Percentiles rank a stretch among this genome's conserved stretches.
phyloP scores from a whole-genome alignment of 2,797 vertebrate genomes.

The Sebastes paucispinis region DNA sequence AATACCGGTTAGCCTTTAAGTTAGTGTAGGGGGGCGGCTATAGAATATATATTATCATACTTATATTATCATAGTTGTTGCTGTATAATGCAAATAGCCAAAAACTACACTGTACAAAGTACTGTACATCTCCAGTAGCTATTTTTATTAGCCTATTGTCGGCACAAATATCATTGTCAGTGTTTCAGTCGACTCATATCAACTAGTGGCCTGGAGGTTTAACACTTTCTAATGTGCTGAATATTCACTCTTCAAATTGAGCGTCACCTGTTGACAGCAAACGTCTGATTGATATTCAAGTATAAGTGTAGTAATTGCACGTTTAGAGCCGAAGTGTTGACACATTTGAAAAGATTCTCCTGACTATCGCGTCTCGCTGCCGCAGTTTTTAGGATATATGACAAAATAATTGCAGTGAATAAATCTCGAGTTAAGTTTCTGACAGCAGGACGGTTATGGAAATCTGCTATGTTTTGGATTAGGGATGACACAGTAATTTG shows the following conservation, averaged over 20 bases:
- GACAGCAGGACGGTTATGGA: conserved; percentile 37
- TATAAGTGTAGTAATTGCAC: conserved; percentile 17
- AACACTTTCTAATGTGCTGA: conserved; percentile 19
- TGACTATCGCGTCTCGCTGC: neutral
- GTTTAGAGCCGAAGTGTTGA: conserved; percentile 30
- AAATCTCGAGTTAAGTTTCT: conserved; percentile 22
- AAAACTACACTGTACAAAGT: neutral
- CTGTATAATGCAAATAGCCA: neutral
- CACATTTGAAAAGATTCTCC: conserved; percentile 15
- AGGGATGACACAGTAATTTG: conserved; percentile 24
- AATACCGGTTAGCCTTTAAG: too few relatives aligned
- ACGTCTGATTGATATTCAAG: conserved; percentile 35
- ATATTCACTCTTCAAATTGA: conserved; percentile 7
- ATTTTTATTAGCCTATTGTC: neutral
- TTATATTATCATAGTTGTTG: neutral
- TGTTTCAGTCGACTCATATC: neutral
- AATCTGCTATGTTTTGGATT: conserved; percentile 28
- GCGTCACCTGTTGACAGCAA: conserved; percentile 16
- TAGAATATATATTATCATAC: too few relatives aligned
- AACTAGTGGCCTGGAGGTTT: neutral
- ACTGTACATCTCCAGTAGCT: neutral
- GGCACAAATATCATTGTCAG: neutral
- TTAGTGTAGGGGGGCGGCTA: too few relatives aligned
- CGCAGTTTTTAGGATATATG: conserved; percentile 6
- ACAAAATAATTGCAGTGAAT: conserved; percentile 49